Conservation (phyloP, 2,797 vertebrate species). For the Siniperca scherzeri region DNA sequence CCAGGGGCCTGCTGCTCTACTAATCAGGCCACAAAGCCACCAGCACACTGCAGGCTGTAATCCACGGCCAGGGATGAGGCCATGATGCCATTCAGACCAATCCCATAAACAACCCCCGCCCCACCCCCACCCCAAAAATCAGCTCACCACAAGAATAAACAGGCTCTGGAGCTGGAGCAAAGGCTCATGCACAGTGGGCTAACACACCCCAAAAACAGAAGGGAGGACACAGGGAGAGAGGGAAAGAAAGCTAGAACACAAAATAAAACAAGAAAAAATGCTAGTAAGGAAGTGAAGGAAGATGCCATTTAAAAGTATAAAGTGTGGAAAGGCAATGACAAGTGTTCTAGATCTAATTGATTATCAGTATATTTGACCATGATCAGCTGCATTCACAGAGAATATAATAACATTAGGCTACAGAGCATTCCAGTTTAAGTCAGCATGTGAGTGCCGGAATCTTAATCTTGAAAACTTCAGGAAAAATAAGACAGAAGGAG, state of each 20-base stretch:
- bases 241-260: neutral
- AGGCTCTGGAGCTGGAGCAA: slow-evolving; percentile 49
- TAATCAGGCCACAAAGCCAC: slow-evolving; percentile 82
- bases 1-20: slow-evolving; percentile 60
- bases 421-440: neutral
- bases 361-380: neutral
- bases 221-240: slow-evolving; percentile 5
- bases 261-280: slow-evolving; percentile 20
- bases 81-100: slow-evolving; percentile 74
- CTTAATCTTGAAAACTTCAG: neutral
- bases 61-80: slow-evolving; percentile 71
- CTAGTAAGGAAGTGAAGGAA: neutral
- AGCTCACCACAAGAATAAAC: slow-evolving; percentile 79
- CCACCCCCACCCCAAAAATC: slow-evolving; percentile 44
- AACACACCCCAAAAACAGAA: slow-evolving; percentile 35
- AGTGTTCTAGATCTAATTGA: neutral
- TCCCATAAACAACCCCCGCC: slow-evolving; percentile 76
- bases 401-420: neutral
- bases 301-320: neutral
- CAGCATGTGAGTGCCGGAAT: neutral
- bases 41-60: slow-evolving; percentile 71
- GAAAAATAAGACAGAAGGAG: neutral
- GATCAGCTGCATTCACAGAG: neutral
- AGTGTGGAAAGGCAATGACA: neutral
- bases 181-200: slow-evolving; percentile 28